Percentiles rank a stretch among this genome's conserved stretches.
phyloP scores from a whole-genome alignment of 2,113 vertebrate genomes.

The Xenopus laevis region DNA sequence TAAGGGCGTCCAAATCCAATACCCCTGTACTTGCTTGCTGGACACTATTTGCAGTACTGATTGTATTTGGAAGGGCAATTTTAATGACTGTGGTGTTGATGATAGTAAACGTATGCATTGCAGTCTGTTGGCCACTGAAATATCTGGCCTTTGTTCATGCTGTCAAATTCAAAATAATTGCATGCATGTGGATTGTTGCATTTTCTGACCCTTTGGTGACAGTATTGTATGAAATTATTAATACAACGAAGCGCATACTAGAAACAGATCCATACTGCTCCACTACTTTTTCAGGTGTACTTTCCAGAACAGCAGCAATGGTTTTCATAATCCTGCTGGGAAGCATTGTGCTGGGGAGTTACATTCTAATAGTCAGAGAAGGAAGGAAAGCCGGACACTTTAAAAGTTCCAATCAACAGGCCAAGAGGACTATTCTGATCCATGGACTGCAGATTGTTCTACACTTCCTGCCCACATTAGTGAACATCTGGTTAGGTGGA shows the following conservation, averaged over 20 bases:
- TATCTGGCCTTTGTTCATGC: slow-evolving; percentile 25
- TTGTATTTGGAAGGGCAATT: slow-evolving; percentile 53
- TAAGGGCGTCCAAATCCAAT: slow-evolving; percentile 40
- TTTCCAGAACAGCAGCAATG: slow-evolving; percentile 47
- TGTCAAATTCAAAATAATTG: slow-evolving; percentile 41
- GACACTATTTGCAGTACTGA: slow-evolving; percentile 57
- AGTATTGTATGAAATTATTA: slow-evolving; percentile 42
- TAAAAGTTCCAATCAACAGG: slow-evolving; percentile 56
- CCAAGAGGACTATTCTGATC: slow-evolving; percentile 56
- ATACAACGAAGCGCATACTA: slow-evolving; percentile 26
- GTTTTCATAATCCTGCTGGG: slow-evolving; percentile 50
- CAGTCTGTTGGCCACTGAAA: slow-evolving; percentile 53
- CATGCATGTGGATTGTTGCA: slow-evolving; percentile 45
- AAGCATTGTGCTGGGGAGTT: slow-evolving; percentile 51
- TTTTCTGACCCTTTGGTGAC: slow-evolving; percentile 52
- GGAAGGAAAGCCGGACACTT: slow-evolving; percentile 57
- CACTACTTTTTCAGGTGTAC: slow-evolving; percentile 45
- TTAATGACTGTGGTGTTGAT: slow-evolving; percentile 59
- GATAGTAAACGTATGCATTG: slow-evolving; percentile 53
- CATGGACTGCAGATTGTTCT: slow-evolving; percentile 59
- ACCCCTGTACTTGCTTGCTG: slow-evolving; percentile 48
- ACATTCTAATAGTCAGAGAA: slow-evolving; percentile 56
- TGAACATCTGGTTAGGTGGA: slow-evolving; percentile 53
- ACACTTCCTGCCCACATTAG: slow-evolving; percentile 56
- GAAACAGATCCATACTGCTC: slow-evolving; percentile 46